phyloP scores from a whole-genome alignment of 2,888 invertebrate genomes.

The Leptinotarsa rubiginosa region DNA sequence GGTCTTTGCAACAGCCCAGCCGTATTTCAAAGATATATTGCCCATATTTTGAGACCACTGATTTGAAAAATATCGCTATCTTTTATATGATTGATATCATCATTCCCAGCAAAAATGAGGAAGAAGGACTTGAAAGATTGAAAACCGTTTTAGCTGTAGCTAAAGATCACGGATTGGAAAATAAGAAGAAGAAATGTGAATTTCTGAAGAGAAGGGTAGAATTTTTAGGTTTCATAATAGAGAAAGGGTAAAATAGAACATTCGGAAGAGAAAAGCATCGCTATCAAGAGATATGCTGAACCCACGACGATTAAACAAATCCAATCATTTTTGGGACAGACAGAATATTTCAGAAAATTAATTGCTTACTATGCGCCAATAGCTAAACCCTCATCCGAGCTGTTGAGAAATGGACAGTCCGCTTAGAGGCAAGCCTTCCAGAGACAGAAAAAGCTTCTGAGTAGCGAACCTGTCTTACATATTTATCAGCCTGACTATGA shows the following conservation, averaged over 20 bases:
- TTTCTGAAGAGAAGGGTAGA: conserved; percentile 52
- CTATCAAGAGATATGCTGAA: conserved; percentile 51
- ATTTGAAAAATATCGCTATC: conserved; percentile 11
- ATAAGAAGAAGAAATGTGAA: conserved; percentile 60
- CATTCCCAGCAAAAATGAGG: conserved; percentile 19
- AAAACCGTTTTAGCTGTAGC: conserved; percentile 44
- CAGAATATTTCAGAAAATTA: conserved; percentile 60
- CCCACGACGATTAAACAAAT: conserved; percentile 54
- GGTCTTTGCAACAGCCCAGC: conserved; percentile 34
- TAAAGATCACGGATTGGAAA: conserved; percentile 48
- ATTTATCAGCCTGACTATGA: conserved; percentile 41
- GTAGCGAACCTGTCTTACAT: conserved; percentile 40
- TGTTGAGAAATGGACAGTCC: conserved; percentile 47
- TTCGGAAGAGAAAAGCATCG: conserved; percentile 43
- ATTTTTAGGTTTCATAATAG: conserved; percentile 47
- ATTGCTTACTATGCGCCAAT: conserved; percentile 54
- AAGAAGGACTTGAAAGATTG: too few species aligned
- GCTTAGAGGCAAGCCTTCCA: too few species aligned
- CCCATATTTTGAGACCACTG: conserved; percentile 21
- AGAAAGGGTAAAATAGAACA: conserved; percentile 48
- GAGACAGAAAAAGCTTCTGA: conserved; percentile 38
- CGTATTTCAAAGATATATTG: conserved; percentile 16
- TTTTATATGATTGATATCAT: conserved; percentile 39
- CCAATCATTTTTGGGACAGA: conserved; percentile 57
- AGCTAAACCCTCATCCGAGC: conserved; percentile 57